These are phyloP conservation scores for Apotomis capreana DNA, from an alignment of 2,888 invertebrate genomes.

Conservation along the genomic window DNA sequence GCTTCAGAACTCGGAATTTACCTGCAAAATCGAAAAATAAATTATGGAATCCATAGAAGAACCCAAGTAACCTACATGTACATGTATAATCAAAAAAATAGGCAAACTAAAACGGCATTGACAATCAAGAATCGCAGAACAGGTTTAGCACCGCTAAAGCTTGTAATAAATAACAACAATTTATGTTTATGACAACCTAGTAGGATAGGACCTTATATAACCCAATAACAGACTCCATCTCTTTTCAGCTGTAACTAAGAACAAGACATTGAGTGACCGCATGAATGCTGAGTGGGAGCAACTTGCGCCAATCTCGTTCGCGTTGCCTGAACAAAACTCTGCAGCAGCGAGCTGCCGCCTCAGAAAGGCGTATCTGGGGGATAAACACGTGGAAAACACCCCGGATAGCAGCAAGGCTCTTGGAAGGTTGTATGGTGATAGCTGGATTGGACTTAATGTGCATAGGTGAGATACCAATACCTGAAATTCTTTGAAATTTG, in stretches of 20 bases:
- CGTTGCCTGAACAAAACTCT: slow-evolving; percentile 82
- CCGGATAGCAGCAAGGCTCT: slow-evolving; percentile 62
- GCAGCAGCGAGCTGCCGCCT: slow-evolving; percentile 77
- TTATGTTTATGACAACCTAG: no score
- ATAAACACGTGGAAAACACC: slow-evolving; percentile 61
- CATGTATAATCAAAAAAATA: no score
- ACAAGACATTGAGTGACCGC: slow-evolving; percentile 77
- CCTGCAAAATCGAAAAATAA: no score
- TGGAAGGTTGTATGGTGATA: slow-evolving; percentile 83
- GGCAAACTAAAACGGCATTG: no score
- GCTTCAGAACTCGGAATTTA: no score
- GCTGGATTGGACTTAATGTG: slow-evolving; percentile 82
- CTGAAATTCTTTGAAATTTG: no score
- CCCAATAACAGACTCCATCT: not conserved
- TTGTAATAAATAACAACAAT: no score
- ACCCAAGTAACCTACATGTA: no score
- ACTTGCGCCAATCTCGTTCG: slow-evolving; percentile 86
- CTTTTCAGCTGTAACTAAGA: slow-evolving; percentile 77
- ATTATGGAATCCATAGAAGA: no score
- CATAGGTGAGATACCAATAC: slow-evolving; percentile 64
- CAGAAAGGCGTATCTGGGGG: slow-evolving; percentile 70
- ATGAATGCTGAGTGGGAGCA: slow-evolving; percentile 85
- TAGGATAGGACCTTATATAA: no score
- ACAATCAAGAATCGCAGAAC: no score
- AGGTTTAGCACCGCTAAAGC: no score